These are phyloP conservation scores for Leptinotarsa tumamoca DNA, from an alignment of 2,888 invertebrate genomes.

Conservation along the genomic window DNA sequence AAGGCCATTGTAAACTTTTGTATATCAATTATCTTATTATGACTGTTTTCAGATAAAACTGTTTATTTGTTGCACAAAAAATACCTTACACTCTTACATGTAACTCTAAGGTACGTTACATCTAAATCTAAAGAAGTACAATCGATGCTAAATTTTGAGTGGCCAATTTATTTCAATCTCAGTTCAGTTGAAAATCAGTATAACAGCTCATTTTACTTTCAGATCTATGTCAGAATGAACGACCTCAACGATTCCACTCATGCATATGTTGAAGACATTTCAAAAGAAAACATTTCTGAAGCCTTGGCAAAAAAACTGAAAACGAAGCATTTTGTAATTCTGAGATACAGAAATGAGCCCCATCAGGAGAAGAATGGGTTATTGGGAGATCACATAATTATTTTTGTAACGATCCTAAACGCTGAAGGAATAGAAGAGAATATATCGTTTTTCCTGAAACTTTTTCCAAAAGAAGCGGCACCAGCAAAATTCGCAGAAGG, in stretches of 20 bases:
- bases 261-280: slow-evolving; percentile 22
- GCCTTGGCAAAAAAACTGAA: slow-evolving; percentile 45
- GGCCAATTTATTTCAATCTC: no score
- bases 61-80: no score
- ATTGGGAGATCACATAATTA: slow-evolving; percentile 55
- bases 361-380: slow-evolving; percentile 52
- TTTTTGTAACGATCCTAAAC: slow-evolving; percentile 48
- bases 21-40: no score
- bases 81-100: no score
- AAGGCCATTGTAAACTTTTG: no score
- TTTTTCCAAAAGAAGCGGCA: slow-evolving; percentile 52
- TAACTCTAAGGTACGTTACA: no score
- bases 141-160: no score
- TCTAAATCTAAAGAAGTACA: no score
- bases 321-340: slow-evolving; percentile 45
- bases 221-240: not conserved
- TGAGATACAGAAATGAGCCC: slow-evolving; percentile 41
- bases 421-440: slow-evolving; percentile 37
- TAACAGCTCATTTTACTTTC: slow-evolving; percentile 2
- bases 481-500: slow-evolving; percentile 53
- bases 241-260: not conserved
- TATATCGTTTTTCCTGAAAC: slow-evolving; percentile 57
- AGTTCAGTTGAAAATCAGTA: not conserved
- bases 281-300: slow-evolving; percentile 36
- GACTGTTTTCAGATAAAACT: no score